These are phyloP conservation scores for Ischnus inquisitorius DNA, from an alignment of 2,888 invertebrate species.

Conservation along the genomic window DNA sequence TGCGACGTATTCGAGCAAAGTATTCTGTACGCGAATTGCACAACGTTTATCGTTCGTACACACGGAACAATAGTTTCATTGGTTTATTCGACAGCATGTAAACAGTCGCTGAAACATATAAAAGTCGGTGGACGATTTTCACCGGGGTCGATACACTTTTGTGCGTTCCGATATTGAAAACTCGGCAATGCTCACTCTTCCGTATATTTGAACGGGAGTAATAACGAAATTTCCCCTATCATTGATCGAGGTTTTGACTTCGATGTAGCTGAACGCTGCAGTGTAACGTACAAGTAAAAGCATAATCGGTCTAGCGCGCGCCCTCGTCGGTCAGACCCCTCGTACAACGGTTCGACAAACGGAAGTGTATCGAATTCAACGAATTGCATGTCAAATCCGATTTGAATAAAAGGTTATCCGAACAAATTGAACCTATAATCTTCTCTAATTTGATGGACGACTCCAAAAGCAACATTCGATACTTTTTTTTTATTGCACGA, in stretches of 20 bases:
- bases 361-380: slow-evolving; percentile 20
- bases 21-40: slow-evolving; percentile 6
- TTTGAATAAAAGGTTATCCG: slow-evolving; percentile 21
- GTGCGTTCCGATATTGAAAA: slow-evolving; percentile 53
- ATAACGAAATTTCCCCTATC: slow-evolving; percentile 54
- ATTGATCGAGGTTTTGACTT: slow-evolving; percentile 43
- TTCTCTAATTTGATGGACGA: neutral
- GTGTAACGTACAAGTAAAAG: slow-evolving; percentile 1
- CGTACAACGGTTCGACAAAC: neutral
- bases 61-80: slow-evolving; percentile 61
- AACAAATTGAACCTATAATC: slow-evolving; percentile 7
- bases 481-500: neutral
- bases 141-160: slow-evolving; percentile 61
- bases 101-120: slow-evolving; percentile 52
- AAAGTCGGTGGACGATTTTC: slow-evolving; percentile 61
- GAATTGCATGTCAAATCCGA: slow-evolving; percentile 1
- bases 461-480: neutral
- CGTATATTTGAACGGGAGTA: slow-evolving; percentile 53
- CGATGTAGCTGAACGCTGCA: slow-evolving; percentile 8
- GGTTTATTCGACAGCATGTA: slow-evolving; percentile 59
- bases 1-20: slow-evolving; percentile 22
- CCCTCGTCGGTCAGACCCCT: neutral
- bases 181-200: slow-evolving; percentile 34
- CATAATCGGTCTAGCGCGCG: neutral
- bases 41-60: slow-evolving; percentile 10